A percentile compares a stretch with the other conserved stretches of the same genome.
Conservation (phyloP, 2,113 vertebrate species). For the Ranitomeya variabilis region DNA sequence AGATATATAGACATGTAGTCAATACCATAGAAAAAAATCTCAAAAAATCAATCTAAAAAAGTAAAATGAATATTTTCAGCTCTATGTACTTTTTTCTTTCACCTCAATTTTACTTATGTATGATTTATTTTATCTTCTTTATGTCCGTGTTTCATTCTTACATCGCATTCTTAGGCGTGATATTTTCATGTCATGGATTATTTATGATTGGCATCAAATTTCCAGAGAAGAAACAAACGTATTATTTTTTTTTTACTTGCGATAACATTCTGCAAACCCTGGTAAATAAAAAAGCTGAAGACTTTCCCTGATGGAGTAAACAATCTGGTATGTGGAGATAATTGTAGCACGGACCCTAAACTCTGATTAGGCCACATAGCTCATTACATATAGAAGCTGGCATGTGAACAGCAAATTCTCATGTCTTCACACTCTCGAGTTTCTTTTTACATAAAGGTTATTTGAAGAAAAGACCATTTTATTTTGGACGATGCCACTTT, state of each 20-base stretch:
- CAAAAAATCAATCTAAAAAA: neutral
- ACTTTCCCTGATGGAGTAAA: conserved; percentile 15
- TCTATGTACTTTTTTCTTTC: neutral
- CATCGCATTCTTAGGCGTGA: neutral
- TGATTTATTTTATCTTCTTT: neutral
- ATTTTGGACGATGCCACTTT: neutral
- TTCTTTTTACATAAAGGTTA: neutral
- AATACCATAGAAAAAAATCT: neutral
- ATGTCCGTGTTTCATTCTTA: neutral
- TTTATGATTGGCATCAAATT: conserved; percentile 20
- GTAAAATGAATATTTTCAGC: neutral
- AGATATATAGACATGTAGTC: neutral
- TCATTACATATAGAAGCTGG: neutral
- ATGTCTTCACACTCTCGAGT: neutral
- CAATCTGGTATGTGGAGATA: conserved; percentile 5
- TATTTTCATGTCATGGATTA: conserved; percentile 6
- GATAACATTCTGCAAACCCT: neutral
- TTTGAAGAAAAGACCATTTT: conserved; percentile 22
- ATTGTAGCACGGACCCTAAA: neutral
- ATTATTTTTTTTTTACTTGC: neutral
- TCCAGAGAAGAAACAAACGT: neutral
- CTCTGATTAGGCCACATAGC: neutral
- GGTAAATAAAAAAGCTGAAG: neutral
- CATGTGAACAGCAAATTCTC: conserved; percentile 13
- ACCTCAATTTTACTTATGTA: neutral